Evolutionary conservation across 2,888 invertebrate genomes (phyloP).

Genomic region (Didymodactylos carnosus): DNA sequence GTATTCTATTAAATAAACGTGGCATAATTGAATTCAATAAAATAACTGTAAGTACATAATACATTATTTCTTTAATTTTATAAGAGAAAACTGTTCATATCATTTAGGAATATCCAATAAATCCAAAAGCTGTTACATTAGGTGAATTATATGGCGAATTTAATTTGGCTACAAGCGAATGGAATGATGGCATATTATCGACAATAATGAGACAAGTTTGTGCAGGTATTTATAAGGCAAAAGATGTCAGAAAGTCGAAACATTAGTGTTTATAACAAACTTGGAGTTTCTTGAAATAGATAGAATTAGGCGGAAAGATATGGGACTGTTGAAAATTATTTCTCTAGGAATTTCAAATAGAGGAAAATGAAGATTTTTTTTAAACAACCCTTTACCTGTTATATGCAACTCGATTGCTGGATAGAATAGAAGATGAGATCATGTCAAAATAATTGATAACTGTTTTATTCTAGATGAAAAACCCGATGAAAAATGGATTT

Average conservation of each 20-base stretch:
- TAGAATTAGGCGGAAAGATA: no score
- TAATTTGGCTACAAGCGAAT: slow-evolving; percentile 34
- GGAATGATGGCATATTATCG: slow-evolving; percentile 36
- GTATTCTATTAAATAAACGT: slow-evolving; percentile 38
- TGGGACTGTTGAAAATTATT: no score
- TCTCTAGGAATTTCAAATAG: neutral
- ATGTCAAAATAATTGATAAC: neutral
- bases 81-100: neutral
- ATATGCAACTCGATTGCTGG: no score
- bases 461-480: slow-evolving; percentile 23
- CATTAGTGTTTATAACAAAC: no score
- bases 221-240: slow-evolving; percentile 19
- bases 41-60: neutral
- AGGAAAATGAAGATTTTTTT: neutral
- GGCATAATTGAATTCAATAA: slow-evolving; percentile 31
- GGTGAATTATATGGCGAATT: slow-evolving; percentile 36
- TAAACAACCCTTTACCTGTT: no score
- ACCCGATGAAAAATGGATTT: slow-evolving; percentile 34
- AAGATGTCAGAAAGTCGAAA: no score
- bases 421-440: no score
- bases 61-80: neutral
- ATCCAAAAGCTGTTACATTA: slow-evolving; percentile 34
- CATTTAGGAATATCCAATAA: slow-evolving; percentile 32
- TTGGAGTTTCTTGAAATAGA: no score
- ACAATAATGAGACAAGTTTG: slow-evolving; percentile 33